Conservation (phyloP, 2,113 vertebrate species). For the Phoxinus phoxinus region DNA sequence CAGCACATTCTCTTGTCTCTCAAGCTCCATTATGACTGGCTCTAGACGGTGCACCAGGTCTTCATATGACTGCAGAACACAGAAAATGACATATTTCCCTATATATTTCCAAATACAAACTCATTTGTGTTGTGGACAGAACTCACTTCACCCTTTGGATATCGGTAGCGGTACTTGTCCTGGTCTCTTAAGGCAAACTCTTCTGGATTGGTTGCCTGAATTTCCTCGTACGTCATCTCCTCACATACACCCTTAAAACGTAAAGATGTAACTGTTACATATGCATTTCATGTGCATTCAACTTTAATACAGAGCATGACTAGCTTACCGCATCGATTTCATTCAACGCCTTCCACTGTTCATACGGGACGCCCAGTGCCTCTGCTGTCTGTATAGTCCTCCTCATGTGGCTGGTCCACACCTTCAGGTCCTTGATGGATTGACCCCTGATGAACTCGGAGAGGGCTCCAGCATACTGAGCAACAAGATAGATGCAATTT, state of each 20-base stretch:
- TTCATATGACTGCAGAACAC: constrained; percentile 86
- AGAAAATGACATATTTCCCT: background rate
- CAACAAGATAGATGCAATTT: background rate
- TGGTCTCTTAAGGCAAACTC: constrained; percentile 90
- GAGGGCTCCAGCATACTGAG: constrained; percentile 83
- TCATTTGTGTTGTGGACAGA: background rate
- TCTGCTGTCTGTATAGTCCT: constrained; percentile 89
- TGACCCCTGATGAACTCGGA: constrained; percentile 82
- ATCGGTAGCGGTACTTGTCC: constrained; percentile 93
- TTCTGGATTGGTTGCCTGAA: constrained; percentile 82
- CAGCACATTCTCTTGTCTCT: constrained; percentile 94
- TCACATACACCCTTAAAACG: constrained; percentile 86
- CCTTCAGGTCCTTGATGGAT: constrained; percentile 83
- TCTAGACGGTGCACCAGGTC: constrained; percentile 94
- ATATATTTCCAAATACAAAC: background rate
- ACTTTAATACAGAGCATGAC: background rate
- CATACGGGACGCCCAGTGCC: constrained; percentile 82
- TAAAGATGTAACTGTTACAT: background rate
- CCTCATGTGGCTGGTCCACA: constrained; percentile 92
- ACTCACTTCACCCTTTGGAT: constrained; percentile 89
- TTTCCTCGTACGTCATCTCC: constrained; percentile 91
- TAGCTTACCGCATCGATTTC: constrained; percentile 88
- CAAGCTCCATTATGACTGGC: constrained; percentile 97
- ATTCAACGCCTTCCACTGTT: constrained; percentile 94
- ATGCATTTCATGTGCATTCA: background rate